Evolutionary conservation across 2,888 invertebrate species (phyloP), one percentile per base, ranked within the genome.

Genomic region (Sarcophaga caerulescens): DNA sequence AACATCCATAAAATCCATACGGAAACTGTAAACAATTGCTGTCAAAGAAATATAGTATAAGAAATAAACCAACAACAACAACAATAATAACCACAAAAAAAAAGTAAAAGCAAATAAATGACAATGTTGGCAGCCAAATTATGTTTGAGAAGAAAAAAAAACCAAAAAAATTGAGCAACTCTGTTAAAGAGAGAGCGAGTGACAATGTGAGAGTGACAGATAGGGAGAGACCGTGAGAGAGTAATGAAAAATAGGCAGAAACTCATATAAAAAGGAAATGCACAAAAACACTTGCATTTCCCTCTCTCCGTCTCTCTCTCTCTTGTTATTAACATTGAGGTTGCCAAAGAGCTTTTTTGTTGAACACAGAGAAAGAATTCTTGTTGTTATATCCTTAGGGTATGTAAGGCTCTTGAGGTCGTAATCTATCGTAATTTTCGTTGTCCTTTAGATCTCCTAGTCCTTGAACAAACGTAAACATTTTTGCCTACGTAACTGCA

Each of bases 11-110:
- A 71, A 23, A 71, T 23, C 63, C 44, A 76, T 75, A 81, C 81
- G 76, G 60, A 80, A 84, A 81, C 79, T 82, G 82, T 82, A 82
- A 82, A 82, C 77, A 82, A 77, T 73, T 71, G 65, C 71, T 77
- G 65, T 73, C 25, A 60, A 75, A 63, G 35, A 70, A 77, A 62
- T 65, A 70, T 65, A 70, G 35, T 23, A 65, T 59, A 69, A 84
- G 65, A 57, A 35, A 35, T 35, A 35, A 66, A 12, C 63, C 23
- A 63, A 63, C 63, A 19, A 73, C 47, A 70, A 52, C 63, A 79
- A 74, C 66, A 66, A 35, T 8, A 35, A 52, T 8, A 35, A 52
- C 57, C 23, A 25, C n/a, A 57, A 35, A 35, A n/a, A 5, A 35
- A 35, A 35, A 35, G 8, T 35, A 8, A 0, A 35, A 35, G 35